These are phyloP conservation scores for Phalacrocorax aristotelis DNA, from an alignment of 2,113 vertebrate species.

Conservation along the genomic window DNA sequence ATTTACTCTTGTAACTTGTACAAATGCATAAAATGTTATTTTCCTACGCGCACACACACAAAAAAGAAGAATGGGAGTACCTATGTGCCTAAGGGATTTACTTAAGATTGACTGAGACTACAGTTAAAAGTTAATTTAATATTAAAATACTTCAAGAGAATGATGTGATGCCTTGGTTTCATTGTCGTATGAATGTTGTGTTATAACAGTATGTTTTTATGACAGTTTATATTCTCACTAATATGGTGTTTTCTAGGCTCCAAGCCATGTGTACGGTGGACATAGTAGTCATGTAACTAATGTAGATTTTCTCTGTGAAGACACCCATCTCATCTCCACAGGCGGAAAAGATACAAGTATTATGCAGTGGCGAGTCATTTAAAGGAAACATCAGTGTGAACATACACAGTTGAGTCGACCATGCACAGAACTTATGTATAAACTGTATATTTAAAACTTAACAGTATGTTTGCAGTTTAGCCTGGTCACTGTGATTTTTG, in stretches of 20 bases:
- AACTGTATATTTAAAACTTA: slow-evolving; percentile 63
- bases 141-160: neutral
- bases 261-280: slow-evolving; percentile 89
- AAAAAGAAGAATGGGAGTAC: neutral
- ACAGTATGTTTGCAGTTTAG: slow-evolving; percentile 55
- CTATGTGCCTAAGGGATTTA: neutral
- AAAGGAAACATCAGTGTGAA: slow-evolving; percentile 51
- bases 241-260: slow-evolving; percentile 79
- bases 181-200: neutral
- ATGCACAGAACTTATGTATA: slow-evolving; percentile 27
- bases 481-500: slow-evolving; percentile 80
- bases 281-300: slow-evolving; percentile 99
- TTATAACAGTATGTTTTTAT: neutral
- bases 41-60: neutral
- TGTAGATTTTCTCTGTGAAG: slow-evolving; percentile 90
- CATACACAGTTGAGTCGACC: slow-evolving; percentile 15
- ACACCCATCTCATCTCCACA: slow-evolving; percentile 94
- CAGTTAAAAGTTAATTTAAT: neutral
- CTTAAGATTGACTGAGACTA: neutral
- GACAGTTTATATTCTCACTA: neutral
- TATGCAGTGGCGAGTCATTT: slow-evolving; percentile 97
- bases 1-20: neutral
- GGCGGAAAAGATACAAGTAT: slow-evolving; percentile 98
- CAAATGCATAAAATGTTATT: neutral
- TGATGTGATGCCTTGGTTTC: neutral